Evolutionary conservation across 2,888 invertebrate species (phyloP), one percentile per base, ranked within the genome.

Genomic region (Sussaba pulchella): DNA sequence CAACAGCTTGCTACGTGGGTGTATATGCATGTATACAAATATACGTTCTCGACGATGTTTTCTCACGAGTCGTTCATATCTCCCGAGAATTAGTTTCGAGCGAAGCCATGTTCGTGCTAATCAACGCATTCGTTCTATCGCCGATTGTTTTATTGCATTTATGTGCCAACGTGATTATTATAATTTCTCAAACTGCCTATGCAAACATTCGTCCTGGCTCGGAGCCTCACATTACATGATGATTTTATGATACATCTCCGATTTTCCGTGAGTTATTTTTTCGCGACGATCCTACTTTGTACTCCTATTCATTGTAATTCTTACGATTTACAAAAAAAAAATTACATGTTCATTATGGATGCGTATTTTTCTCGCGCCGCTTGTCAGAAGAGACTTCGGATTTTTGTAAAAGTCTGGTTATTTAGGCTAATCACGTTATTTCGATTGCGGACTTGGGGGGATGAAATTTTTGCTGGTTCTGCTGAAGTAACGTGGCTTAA

Each of bases 401-500:
- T 66, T 73, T 70, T 77, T 43, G 69, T n/a, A n/a, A n/a, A n/a
- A n/a, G n/a, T n/a, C n/a, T n/a, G n/a, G n/a, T n/a, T n/a, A n/a
- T n/a, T 45, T 12, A 43, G 9, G 26, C 36, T 9, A n/a, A 31
- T 52, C 36, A 6, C 17, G 9, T 9, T 61, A 61, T 57, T 31
- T 31, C 17, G 57, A 17, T 24, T 24, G 39, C 47, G 12, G 50
- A 21, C 19, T 41, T 31, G 36, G 17, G 63, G 63, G 59, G 43
- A 74, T 70, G 64, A 74, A 77, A 81, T 81, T 78, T 81, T 57
- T 59, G 77, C 73, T 78, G 78, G 73, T 59, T 74, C 50, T 57
- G 73, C 69, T 64, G 77, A 77, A 64, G 57, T 77, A 70, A 69
- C 50, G 66, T n/a, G 41, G 31, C 10, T 31, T 41, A 31, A 21